Evolutionary conservation across 2,888 invertebrate genomes (phyloP).

Genomic region (Dynastes tityus): DNA sequence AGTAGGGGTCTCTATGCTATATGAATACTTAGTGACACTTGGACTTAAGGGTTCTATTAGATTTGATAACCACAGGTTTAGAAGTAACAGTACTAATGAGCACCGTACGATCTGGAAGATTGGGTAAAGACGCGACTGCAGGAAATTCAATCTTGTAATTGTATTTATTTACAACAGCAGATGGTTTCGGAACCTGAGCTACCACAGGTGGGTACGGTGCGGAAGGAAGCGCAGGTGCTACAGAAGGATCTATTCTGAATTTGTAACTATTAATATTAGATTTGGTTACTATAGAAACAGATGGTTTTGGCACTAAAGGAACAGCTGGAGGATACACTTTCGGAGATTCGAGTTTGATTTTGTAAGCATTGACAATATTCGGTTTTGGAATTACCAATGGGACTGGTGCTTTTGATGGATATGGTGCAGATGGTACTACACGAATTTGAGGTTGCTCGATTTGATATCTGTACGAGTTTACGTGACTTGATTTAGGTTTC

Average conservation of each 20-base stretch:
- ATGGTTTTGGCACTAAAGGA: constrained; percentile 2
- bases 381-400: neutral
- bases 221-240: neutral
- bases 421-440: constrained; percentile 8
- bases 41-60: neutral
- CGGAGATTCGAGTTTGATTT: constrained; percentile 1
- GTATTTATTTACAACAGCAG: neutral
- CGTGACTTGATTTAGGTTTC: neutral
- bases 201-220: constrained; percentile 28
- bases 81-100: neutral
- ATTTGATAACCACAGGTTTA: neutral
- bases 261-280: neutral
- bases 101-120: constrained; percentile 1
- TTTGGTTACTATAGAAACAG: constrained; percentile 18
- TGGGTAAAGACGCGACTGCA: neutral
- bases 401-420: neutral
- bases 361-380: constrained; percentile 1
- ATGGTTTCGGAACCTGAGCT: constrained; percentile 3
- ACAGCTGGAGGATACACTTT: neutral
- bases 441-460: neutral
- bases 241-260: constrained; percentile 7
- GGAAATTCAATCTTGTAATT: constrained; percentile 21
- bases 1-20: constrained; percentile 7
- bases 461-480: neutral
- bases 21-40: neutral